Evolutionary conservation across 2,113 vertebrate genomes (phyloP), one percentile per base, ranked within the genome.

Genomic region (Hyaena hyaena): DNA sequence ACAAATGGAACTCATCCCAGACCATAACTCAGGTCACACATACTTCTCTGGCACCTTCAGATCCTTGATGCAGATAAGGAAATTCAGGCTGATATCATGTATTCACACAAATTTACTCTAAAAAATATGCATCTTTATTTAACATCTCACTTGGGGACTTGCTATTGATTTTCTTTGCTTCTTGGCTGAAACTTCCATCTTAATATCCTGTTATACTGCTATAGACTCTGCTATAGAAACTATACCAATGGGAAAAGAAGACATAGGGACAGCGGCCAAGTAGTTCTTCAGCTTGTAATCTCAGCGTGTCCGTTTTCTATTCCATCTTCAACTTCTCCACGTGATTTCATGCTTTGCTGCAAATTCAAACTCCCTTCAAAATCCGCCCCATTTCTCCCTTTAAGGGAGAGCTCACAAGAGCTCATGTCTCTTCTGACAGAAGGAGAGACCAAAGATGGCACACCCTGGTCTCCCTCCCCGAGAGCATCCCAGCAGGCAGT

Each of bases 391-490:
- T 17, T 10, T 48, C 31, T 66, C 12, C 26, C 6, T 23, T 23
- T n/a, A 63, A n/a, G 39, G 63, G 6, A 2, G 3, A 17, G 17
- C 31, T 21, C 19, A 3, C 39, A 35, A 3, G 65, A 45, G 14
- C 4, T 0, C 45, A 28, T 7, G 11, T 0, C 31, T 6, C 19
- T 33, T 28, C 33, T 26, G 1, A 16, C 15, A 7, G 14, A n/a
- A 5, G 33, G 4, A 2, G 0, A 12, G 0, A 0, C 5, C 3
- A 1, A 15, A 26, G 43, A 21, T 10, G 35, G 28, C 1, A 26
- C 23, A 15, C 1, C 0, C n/a, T 8, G 1, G 50, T 2, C n/a
- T 55, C 31, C 0, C 0, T 8, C 5, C 23, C 0, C 0, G 17
- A 31, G 21, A 0, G n/a, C 2, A 0, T 0, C 3, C 1, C 21